A percentile compares a stretch with the other conserved stretches of the same genome.
phyloP scores from a whole-genome alignment of 2,113 vertebrate species.

The Pangasianodon hypophthalmus region DNA sequence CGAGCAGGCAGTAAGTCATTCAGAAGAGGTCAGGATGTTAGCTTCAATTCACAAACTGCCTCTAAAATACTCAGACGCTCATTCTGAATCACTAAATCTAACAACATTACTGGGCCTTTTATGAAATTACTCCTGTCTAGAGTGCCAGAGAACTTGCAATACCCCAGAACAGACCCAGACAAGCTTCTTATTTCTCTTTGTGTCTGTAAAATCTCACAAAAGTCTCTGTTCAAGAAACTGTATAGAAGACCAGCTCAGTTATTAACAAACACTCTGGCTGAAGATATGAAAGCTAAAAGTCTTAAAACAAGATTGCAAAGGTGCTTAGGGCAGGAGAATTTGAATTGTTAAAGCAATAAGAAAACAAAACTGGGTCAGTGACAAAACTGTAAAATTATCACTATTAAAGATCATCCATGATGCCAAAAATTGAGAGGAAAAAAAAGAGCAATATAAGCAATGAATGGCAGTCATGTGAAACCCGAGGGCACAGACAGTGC shows the following conservation, averaged over 20 bases:
- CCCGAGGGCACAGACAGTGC: conserved; percentile 32
- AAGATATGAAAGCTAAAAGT: not conserved
- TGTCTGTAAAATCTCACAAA: not conserved
- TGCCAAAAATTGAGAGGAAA: not conserved
- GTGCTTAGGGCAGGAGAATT: not conserved
- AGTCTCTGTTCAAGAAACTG: not conserved
- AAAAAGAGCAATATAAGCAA: not conserved
- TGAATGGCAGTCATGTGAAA: conserved; percentile 16
- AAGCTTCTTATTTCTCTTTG: not conserved
- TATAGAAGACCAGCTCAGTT: not conserved
- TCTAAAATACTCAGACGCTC: conserved; percentile 11
- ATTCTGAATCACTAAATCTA: not conserved
- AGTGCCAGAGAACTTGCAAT: not conserved
- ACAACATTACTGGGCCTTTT: conserved; percentile 29
- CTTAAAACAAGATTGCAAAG: not conserved
- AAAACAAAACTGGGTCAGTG: not conserved
- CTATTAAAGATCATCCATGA: not conserved
- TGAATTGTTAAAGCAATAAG: not conserved
- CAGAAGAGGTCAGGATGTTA: conserved; percentile 64
- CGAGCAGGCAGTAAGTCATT: conserved; percentile 53
- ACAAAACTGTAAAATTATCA: not conserved
- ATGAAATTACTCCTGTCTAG: conserved; percentile 44
- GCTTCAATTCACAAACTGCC: conserved; percentile 27
- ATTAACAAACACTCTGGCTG: not conserved
- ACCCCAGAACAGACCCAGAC: not conserved